These are phyloP conservation scores for Leptinotarsa juncta DNA, from an alignment of 2,888 invertebrate species.

Conservation along the genomic window DNA sequence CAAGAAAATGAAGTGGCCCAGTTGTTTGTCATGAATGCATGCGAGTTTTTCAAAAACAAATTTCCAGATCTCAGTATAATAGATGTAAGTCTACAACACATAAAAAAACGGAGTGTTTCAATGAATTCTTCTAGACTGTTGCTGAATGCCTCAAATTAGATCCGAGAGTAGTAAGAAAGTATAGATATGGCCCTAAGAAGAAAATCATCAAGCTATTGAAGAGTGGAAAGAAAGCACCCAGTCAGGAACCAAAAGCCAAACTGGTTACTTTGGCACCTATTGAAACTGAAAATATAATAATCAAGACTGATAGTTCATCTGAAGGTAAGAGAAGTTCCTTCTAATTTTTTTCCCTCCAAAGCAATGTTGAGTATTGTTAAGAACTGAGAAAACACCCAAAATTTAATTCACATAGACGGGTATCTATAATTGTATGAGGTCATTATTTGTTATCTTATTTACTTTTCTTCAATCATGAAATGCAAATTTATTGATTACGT, in stretches of 20 bases:
- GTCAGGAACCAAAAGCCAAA: slow-evolving; percentile 12
- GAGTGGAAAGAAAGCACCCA: not conserved
- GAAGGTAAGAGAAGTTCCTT: not conserved
- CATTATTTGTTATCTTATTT: too few relatives aligned
- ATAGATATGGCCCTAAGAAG: slow-evolving; percentile 13
- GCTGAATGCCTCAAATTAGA: slow-evolving; percentile 18
- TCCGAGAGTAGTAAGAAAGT: slow-evolving; percentile 11
- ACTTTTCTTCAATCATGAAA: too few relatives aligned
- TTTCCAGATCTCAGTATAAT: slow-evolving; percentile 11
- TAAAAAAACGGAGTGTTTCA: not conserved
- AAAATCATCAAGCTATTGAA: slow-evolving; percentile 11
- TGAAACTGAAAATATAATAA: slow-evolving; percentile 5
- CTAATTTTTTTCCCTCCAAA: not conserved
- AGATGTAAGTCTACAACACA: not conserved
- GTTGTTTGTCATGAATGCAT: slow-evolving; percentile 3
- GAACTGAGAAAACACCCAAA: too few relatives aligned
- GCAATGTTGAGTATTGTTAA: not conserved
- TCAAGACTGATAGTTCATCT: slow-evolving; percentile 10
- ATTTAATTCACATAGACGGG: too few relatives aligned
- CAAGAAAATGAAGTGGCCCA: slow-evolving; percentile 16
- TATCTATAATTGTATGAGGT: too few relatives aligned
- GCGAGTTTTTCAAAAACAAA: slow-evolving; percentile 13
- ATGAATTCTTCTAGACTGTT: not conserved
- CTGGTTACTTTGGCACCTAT: slow-evolving; percentile 6
- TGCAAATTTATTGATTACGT: too few relatives aligned